Evolutionary conservation across 2,113 vertebrate genomes (phyloP), one percentile per base, ranked within the genome.

Genomic region (Ginglymostoma cirratum): DNA sequence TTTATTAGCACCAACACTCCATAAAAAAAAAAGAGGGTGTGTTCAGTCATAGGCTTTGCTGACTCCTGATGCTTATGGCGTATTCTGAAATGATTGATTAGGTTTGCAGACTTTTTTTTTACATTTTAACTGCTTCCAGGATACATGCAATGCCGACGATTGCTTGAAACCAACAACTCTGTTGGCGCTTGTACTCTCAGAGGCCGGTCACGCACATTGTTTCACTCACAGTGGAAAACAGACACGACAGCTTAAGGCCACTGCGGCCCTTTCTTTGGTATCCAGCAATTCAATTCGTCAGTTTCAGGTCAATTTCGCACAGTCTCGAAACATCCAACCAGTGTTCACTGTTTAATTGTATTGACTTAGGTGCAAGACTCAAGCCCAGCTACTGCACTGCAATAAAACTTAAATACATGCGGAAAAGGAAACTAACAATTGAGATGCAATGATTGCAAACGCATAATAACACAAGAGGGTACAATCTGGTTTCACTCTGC

Each of bases 1-100:
- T 98, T 98, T 98, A 98, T 98, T 98, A 98, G 98, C 97, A 98
- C 97, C 98, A 98, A 98, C 98, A 98, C 98, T 98, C 98, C 98
- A 98, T 98, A 98, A 98, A 98, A 98, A 98, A 98, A 65, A 52
- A 83, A 83, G 30, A 98, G 98, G 98, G 98, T 98, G 98, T 98
- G 98, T 98, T 98, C 98, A 98, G 98, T 98, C 98, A 98, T 98
- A 98, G 98, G 98, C 98, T 97, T 38, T 98, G 98, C 97, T 97
- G 98, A 97, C 98, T 98, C 98, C 98, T 98, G 98, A 98, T 98
- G 98, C 97, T 98, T 98, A 98, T 97, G 97, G 98, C 98, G 97
- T 98, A 97, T 97, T 97, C 96, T 96, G 94, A 97, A 97, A 98
- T 98, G 98, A 98, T 98, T 98, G 98, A 98, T 98, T 97, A 97